A percentile compares a stretch with the other conserved stretches of the same genome.
Conservation (phyloP, 2,113 vertebrate genomes). For the Cathartes aura region DNA sequence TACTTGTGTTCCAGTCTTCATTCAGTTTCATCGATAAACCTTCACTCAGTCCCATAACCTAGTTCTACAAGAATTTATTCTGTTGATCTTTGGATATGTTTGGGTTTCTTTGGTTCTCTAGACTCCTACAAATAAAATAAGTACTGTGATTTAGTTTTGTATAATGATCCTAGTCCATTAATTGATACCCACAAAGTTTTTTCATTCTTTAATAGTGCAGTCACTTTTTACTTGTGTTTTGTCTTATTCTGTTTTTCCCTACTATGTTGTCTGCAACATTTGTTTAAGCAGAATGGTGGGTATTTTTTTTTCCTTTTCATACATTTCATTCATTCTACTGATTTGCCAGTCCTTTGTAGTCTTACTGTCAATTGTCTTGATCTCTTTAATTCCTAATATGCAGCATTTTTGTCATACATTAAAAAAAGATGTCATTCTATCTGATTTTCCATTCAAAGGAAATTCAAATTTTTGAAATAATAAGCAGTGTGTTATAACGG, state of each 20-base stretch:
- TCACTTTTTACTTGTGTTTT: background rate
- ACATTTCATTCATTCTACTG: conserved; percentile 22
- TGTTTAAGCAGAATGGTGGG: background rate
- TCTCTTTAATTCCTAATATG: conserved; percentile 60
- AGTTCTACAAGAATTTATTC: background rate
- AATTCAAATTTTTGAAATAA: conserved; percentile 60
- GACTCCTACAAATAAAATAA: background rate
- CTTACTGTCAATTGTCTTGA: conserved; percentile 59
- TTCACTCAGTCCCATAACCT: background rate
- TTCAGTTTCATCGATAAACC: background rate
- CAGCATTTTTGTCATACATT: conserved; percentile 61
- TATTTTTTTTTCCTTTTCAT: background rate
- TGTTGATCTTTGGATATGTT: background rate
- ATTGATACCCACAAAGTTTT: background rate
- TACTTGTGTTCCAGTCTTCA: background rate
- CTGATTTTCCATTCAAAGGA: conserved; percentile 52
- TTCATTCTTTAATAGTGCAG: background rate
- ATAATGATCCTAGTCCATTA: background rate
- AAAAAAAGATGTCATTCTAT: conserved; percentile 42
- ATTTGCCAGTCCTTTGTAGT: conserved; percentile 55
- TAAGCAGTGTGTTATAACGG: conserved; percentile 23
- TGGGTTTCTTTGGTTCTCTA: background rate
- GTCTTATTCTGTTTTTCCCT: background rate
- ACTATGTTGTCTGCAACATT: background rate
- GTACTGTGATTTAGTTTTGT: background rate